Conservation (phyloP, 1,140 invertebrate species). For the Nephotettix cincticeps region DNA sequence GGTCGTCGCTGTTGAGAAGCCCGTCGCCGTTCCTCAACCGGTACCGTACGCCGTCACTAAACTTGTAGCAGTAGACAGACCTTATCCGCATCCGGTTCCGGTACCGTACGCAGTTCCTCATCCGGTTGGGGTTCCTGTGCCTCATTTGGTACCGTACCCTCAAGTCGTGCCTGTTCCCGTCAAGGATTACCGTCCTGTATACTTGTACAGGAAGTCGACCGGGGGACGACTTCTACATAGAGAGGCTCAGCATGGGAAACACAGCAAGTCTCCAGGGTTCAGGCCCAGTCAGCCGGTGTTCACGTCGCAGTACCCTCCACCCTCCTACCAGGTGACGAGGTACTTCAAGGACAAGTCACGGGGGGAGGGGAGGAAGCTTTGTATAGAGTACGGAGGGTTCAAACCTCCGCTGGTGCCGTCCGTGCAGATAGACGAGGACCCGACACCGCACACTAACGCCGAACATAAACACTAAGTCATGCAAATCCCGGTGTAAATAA, state of each 20-base stretch:
- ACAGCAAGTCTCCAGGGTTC: conserved; percentile 26
- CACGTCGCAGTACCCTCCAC: conserved; percentile 36
- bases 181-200: conserved; percentile 33
- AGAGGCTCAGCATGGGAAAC: neutral
- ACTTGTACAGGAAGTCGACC: conserved; percentile 20
- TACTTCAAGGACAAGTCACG: conserved; percentile 24
- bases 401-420: conserved; percentile 77
- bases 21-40: conserved; percentile 45
- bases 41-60: conserved; percentile 44
- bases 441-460: neutral
- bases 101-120: conserved; percentile 42
- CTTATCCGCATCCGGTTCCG: conserved; percentile 47
- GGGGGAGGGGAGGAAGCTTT: conserved; percentile 46
- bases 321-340: conserved; percentile 30
- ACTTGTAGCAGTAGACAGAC: conserved; percentile 45
- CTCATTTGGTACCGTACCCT: conserved; percentile 42
- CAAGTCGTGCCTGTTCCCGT: conserved; percentile 35
- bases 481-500: neutral
- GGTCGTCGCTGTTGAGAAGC: conserved; percentile 22
- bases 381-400: conserved; percentile 74
- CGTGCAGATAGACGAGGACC: conserved; percentile 69
- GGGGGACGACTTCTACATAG: neutral
- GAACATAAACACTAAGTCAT: conserved; percentile 12
- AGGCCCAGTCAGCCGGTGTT: conserved; percentile 37
- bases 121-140: conserved; percentile 38